Evolutionary conservation across 1,140 invertebrate genomes (phyloP), one percentile per base, ranked within the genome.

Genomic region (Colletes gigas): DNA sequence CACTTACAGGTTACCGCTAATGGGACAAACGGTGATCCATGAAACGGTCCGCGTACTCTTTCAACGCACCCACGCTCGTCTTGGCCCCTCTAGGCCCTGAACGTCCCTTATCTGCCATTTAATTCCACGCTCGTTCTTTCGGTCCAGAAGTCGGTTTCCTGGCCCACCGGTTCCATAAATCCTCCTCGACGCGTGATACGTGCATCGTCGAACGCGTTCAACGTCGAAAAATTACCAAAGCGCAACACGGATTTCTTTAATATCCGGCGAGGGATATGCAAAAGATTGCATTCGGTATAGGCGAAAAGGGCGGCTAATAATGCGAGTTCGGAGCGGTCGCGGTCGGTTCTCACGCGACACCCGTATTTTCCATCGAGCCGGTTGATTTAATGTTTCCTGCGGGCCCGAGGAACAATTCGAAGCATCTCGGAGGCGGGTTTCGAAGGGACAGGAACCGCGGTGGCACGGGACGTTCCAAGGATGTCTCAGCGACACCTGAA

Each of bases 401-500:
- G 39, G 19, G 8, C 17, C 21, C 41, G 17, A 39, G n/a, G 50
- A 68, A 68, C 66, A 57, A 75, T 82, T 59, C 69, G 69, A 70
- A 81, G 80, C 80, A 85, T 85, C 68, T 70, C 57, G 63, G 57
- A 65, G 82, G 50, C 50, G 71, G 47, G 19, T 9, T 57, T 30
- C 30, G 30, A 41, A 52, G 54, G 60, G 47, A 74, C 52, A 7
- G 30, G 52, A 57, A 41, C 73, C 71, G 59, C 81, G 81, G 78
- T 55, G 66, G 71, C 79, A 73, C 82, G 83, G 77, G 84, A 89
- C 87, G 87, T 90, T 89, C 85, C 88, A 88, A 85, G 84, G 84
- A 91, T 90, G 78, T 89, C 81, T 79, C 57, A 79, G 84, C 85
- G 88, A 90, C 89, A 91, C 89, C 88, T 91, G 89, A 83, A 67